Percentiles rank a stretch among this genome's conserved stretches.
Evolutionary conservation across 1,140 invertebrate genomes (phyloP).

Genomic region (Nymphalis io): DNA sequence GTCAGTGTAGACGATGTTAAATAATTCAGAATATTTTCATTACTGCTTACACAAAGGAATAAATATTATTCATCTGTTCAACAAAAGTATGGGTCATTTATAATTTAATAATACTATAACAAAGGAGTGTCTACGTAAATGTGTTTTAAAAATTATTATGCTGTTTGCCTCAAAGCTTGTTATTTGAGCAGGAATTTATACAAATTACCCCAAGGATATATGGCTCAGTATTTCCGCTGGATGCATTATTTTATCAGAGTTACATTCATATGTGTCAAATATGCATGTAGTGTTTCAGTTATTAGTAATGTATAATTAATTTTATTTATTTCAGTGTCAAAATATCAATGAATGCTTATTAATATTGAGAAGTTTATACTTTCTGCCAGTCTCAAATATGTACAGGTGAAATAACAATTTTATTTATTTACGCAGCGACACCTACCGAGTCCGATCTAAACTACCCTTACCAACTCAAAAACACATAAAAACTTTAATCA

Average conservation of each 20-base stretch:
- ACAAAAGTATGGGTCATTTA: slow-evolving; percentile 6
- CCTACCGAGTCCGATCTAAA: no score
- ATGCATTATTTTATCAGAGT: neutral
- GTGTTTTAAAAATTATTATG: slow-evolving; percentile 8
- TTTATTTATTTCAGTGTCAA: no score
- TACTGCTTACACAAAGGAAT: slow-evolving; percentile 13
- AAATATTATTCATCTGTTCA: slow-evolving; percentile 14
- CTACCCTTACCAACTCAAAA: no score
- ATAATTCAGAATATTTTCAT: slow-evolving; percentile 20
- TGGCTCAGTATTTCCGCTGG: neutral
- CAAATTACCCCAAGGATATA: neutral
- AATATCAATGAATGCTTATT: no score
- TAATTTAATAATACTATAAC: slow-evolving; percentile 8
- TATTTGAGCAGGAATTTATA: neutral
- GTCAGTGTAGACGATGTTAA: neutral
- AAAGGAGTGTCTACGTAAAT: slow-evolving; percentile 8
- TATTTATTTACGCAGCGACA: no score
- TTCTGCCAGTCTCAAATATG: no score
- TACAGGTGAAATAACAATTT: no score
- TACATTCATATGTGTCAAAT: no score
- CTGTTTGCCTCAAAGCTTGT: slow-evolving; percentile 6
- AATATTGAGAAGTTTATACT: no score
- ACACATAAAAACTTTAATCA: no score
- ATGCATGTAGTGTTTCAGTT: no score
- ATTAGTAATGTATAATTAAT: no score